Percentiles rank a stretch among this genome's conserved stretches.
Evolutionary conservation across 2,888 invertebrate species (phyloP).

Genomic region (Ophion costatus): DNA sequence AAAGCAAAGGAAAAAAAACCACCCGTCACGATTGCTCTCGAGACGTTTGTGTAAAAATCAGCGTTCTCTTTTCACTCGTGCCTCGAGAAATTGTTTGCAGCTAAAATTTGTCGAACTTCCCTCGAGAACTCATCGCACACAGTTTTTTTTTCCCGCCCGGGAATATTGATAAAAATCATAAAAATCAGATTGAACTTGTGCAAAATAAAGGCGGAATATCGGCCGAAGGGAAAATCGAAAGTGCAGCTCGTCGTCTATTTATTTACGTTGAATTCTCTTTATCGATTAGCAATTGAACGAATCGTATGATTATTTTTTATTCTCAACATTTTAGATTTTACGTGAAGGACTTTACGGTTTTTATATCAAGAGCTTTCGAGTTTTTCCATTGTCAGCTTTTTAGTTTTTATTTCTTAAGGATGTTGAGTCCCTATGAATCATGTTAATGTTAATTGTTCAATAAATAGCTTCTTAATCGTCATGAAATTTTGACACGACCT

Average conservation of each 20-base stretch:
- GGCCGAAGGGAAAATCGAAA: not conserved
- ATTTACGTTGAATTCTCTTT: not conserved
- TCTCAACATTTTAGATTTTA: not conserved
- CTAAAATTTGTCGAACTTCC: not conserved
- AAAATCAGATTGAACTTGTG: not conserved
- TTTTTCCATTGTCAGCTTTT: too few relatives aligned
- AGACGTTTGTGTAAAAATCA: conserved; percentile 10
- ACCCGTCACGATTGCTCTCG: conserved; percentile 3
- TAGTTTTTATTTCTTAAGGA: too few relatives aligned
- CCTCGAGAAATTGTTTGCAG: conserved; percentile 22
- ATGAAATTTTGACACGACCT: too few relatives aligned
- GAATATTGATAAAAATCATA: conserved; percentile 15
- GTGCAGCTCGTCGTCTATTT: not conserved
- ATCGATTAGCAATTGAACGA: not conserved
- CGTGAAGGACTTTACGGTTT: not conserved
- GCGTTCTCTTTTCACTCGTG: not conserved
- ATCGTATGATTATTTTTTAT: not conserved
- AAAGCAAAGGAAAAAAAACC: not conserved
- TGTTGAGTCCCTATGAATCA: too few relatives aligned
- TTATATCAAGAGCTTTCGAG: too few relatives aligned
- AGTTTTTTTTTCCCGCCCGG: not conserved
- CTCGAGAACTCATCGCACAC: not conserved
- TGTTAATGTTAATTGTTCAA: too few relatives aligned
- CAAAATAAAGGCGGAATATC: not conserved
- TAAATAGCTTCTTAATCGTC: too few relatives aligned